A percentile compares a stretch with the other conserved stretches of the same genome.
These are phyloP conservation scores for Agelas oroides DNA, from an alignment of 37 sponge, comb jelly and placozoan species.

Conservation along the genomic window DNA sequence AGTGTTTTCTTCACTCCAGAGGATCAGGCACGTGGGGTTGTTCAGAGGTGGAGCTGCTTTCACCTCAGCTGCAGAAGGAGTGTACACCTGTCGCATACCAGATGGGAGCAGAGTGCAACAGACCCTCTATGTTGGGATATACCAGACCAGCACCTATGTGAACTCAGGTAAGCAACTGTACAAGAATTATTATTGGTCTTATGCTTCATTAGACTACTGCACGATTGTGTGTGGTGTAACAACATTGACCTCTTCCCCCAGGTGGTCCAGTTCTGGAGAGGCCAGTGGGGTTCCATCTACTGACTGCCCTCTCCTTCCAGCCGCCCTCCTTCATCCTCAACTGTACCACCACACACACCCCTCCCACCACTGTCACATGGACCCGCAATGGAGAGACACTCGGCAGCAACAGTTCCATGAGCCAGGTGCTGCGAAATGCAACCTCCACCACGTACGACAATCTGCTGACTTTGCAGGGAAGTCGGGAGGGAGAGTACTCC, in stretches of 20 bases:
- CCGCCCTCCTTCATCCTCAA: conserved; percentile 47
- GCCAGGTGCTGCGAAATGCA: conserved; percentile 3
- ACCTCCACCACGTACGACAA: conserved; percentile 25
- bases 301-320: conserved; percentile 3
- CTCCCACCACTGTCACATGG: conserved; percentile 57
- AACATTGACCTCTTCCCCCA: neutral
- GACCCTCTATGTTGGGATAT: conserved; percentile 40
- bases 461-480: conserved; percentile 19
- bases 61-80: conserved; percentile 10
- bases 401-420: neutral
- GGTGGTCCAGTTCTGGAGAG: conserved; percentile 33
- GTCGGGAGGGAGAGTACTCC: conserved; percentile 22
- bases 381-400: conserved; percentile 29
- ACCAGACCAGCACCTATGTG: neutral
- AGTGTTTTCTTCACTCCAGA: neutral
- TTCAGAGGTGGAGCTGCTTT: neutral
- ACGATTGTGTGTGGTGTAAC: neutral
- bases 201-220: neutral
- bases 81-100: conserved; percentile 42
- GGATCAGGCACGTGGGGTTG: neutral
- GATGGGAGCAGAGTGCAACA: conserved; percentile 11
- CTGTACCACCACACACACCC: conserved; percentile 38
- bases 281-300: conserved; percentile 38
- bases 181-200: neutral
- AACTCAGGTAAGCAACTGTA: conserved; percentile 14